Evolutionary conservation across 2,113 vertebrate species (phyloP), one percentile per base, ranked within the genome.

Genomic region (Nothoprocta perdicaria): DNA sequence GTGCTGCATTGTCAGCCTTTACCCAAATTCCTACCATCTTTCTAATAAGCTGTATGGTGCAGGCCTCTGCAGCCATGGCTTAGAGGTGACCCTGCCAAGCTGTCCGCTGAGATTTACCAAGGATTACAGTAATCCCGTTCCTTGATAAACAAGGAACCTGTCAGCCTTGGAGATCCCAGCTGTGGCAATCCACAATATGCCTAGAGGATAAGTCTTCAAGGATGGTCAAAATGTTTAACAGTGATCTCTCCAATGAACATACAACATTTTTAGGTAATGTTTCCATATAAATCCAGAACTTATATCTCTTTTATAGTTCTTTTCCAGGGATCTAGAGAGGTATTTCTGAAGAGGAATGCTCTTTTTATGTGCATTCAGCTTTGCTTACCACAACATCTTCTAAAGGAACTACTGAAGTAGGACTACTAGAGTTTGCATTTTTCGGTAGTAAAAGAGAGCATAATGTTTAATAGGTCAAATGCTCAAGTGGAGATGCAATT

Each of bases 11-110:
- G 14, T 60, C 29, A 79, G 14, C 22, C 14, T 60, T 13, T 60
- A 26, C 27, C 45, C 0, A 0, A 24, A 18, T 57, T 94, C 27
- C 21, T 75, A 5, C 31, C 16, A 58, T 27, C 7, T 69, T 69
- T 50, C 33, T 38, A 38, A 84, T 50, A 82, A 65, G 13, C 15
- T 61, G 17, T 11, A 22, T 0, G 1, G 5, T 85, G 19, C 26
- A 33, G n/a, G 10, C 27, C 33, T 62, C 29, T 22, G 18, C 63
- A 67, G 7, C 3, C 17, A 31, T 0, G 2, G 9, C 46, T 65
- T 22, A 46, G 40, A 69, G 18, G 16, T 73, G 43, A 61, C 18
- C 19, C 6, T 68, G 10, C 2, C 41, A 21, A 13, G 17, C 2
- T 68, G 52, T 14, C 35, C 35, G 11, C 9, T 82, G 58, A 72